phyloP scores from a whole-genome alignment of 2,888 invertebrate species.

The Pinctada fucata region DNA sequence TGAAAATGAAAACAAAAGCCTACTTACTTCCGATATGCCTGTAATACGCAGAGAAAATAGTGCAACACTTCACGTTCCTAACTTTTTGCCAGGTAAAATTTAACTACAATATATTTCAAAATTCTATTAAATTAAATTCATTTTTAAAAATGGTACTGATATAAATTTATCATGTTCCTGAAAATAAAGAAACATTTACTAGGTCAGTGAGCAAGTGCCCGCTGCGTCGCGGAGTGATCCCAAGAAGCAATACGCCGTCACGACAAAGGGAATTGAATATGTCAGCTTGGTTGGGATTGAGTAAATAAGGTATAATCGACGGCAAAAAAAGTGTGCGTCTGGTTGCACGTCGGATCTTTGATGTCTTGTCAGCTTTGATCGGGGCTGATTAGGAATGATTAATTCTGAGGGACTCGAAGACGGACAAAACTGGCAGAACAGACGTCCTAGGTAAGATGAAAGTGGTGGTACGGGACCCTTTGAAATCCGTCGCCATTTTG shows the following conservation, averaged over 20 bases:
- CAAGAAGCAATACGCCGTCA: constrained; percentile 34
- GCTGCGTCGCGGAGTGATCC: constrained; percentile 25
- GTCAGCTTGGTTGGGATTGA: constrained; percentile 22
- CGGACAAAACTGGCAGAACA: constrained; percentile 31
- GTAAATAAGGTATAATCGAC: constrained; percentile 24
- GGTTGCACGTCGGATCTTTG: constrained; percentile 3
- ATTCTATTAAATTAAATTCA: no score
- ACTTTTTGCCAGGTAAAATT: no score
- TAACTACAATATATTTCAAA: no score
- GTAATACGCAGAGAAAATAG: no score
- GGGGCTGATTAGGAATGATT: constrained; percentile 22
- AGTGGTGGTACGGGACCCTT: constrained; percentile 21
- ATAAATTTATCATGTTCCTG: no score
- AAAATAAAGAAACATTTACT: background rate
- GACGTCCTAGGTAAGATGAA: constrained; percentile 35
- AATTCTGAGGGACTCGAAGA: constrained; percentile 32
- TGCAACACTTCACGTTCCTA: no score
- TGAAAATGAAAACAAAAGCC: no score
- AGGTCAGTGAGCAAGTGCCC: constrained; percentile 5
- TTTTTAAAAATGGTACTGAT: no score
- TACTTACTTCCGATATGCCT: no score
- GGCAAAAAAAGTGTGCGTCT: constrained; percentile 28
- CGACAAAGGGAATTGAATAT: constrained; percentile 37
- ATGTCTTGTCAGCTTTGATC: background rate
- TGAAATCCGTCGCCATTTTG: constrained; percentile 26